A percentile compares a stretch with the other conserved stretches of the same genome.
Conservation (phyloP, 2,797 vertebrate genomes). For the Podarcis siculus region DNA sequence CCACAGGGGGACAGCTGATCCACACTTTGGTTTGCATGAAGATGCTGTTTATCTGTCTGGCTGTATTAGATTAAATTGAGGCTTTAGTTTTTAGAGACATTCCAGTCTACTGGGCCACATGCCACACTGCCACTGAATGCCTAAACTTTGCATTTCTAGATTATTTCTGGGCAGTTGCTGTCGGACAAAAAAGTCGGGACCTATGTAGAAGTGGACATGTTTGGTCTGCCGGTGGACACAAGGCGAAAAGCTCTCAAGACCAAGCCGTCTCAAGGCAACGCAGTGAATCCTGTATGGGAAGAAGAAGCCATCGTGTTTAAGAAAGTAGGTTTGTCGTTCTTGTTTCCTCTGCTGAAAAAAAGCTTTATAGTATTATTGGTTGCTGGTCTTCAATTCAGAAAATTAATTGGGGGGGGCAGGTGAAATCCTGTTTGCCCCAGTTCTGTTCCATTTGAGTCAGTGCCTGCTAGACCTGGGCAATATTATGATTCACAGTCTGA, state of each 20-base stretch:
- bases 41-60: too few relatives aligned
- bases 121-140: not conserved
- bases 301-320: conserved; percentile 97
- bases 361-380: not conserved
- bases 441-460: not conserved
- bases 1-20: too few relatives aligned
- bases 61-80: not conserved
- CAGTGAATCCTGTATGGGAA: conserved; percentile 97
- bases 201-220: conserved; percentile 97
- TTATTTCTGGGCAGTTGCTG: conserved; percentile 98
- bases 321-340: conserved; percentile 81
- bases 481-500: too few relatives aligned
- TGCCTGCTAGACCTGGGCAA: too few relatives aligned
- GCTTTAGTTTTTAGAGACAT: conserved; percentile 10
- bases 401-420: too few relatives aligned
- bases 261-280: conserved; percentile 94
- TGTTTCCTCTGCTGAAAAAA: not conserved
- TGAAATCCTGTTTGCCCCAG: not conserved
- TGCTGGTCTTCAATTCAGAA: not conserved
- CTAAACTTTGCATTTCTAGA: conserved; percentile 74
- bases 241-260: conserved; percentile 96
- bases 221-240: conserved; percentile 95
- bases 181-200: conserved; percentile 96
- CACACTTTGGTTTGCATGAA: too few relatives aligned
- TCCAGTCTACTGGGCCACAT: not conserved